Evolutionary conservation across 2,113 vertebrate species (phyloP).

Genomic region (Nyctibius bracteatus): DNA sequence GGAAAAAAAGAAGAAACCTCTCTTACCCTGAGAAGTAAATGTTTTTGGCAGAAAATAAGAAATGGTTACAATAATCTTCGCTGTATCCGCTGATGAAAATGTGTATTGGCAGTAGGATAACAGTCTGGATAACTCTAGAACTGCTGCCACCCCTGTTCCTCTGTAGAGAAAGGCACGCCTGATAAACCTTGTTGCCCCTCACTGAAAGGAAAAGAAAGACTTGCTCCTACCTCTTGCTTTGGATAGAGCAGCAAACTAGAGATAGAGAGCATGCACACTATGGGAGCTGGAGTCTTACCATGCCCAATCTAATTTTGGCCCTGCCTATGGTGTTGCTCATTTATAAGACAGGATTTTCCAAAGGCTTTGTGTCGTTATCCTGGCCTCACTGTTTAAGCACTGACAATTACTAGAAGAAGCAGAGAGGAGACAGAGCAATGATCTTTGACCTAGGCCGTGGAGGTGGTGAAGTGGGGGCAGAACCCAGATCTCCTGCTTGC

Average conservation of each 20-base stretch:
- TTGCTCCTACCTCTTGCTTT: not conserved
- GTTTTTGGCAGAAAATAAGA: not conserved
- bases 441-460: not conserved
- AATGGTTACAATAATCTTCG: not conserved
- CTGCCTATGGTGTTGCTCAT: not conserved
- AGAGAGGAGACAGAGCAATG: not conserved
- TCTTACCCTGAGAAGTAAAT: not conserved
- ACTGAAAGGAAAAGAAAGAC: not conserved
- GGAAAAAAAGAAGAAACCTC: not conserved
- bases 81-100: not conserved
- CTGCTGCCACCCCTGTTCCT: not conserved
- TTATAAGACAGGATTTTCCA: not conserved
- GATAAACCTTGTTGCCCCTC: not conserved
- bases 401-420: not conserved
- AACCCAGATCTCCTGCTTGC: not conserved
- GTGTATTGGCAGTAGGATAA: accelerated
- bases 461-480: not conserved
- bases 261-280: accelerated
- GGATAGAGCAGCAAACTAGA: not conserved
- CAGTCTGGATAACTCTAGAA: not conserved
- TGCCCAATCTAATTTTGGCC: not conserved
- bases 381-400: not conserved
- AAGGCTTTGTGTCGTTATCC: not conserved
- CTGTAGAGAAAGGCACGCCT: not conserved
- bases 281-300: not conserved